phyloP scores from a whole-genome alignment of 2,797 vertebrate species.

The Valencia hispanica region DNA sequence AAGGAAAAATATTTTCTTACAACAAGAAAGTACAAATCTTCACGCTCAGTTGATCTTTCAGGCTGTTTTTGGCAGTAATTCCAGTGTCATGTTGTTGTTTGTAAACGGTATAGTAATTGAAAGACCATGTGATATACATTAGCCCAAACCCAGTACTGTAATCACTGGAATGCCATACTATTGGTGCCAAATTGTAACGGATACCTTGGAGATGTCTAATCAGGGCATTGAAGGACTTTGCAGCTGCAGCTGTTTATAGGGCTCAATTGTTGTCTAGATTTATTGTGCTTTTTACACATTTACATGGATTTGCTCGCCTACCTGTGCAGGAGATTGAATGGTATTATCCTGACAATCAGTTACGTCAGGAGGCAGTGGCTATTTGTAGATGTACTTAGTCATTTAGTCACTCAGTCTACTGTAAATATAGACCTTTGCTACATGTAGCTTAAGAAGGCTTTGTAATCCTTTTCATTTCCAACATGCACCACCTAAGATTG shows the following conservation, averaged over 20 bases:
- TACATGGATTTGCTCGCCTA: slow-evolving; percentile 26
- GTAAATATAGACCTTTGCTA: slow-evolving; percentile 57
- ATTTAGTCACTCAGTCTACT: slow-evolving; percentile 51
- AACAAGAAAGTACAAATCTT: neutral
- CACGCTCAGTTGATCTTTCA: neutral
- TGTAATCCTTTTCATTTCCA: slow-evolving; percentile 73
- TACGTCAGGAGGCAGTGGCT: slow-evolving; percentile 50
- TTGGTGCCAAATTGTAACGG: slow-evolving; percentile 21
- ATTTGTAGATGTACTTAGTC: slow-evolving; percentile 69
- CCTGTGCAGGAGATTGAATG: slow-evolving; percentile 25
- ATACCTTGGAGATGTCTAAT: neutral
- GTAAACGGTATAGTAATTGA: slow-evolving; percentile 44
- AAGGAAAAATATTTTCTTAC: no score
- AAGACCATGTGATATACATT: slow-evolving; percentile 25
- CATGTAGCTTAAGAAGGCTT: slow-evolving; percentile 59
- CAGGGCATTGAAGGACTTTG: neutral
- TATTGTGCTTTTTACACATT: slow-evolving; percentile 22
- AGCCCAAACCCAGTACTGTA: slow-evolving; percentile 5
- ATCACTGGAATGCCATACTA: slow-evolving; percentile 35
- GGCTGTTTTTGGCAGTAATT: slow-evolving; percentile 10
- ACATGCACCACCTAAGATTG: slow-evolving; percentile 64
- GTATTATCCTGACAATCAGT: slow-evolving; percentile 55
- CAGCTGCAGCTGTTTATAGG: neutral
- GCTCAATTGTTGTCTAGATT: slow-evolving; percentile 16
- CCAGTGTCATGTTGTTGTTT: slow-evolving; percentile 26